A percentile compares a stretch with the other conserved stretches of the same genome.
These are phyloP conservation scores for Pangasius larnaudii DNA, from an alignment of 2,797 vertebrate genomes.

Conservation along the genomic window DNA sequence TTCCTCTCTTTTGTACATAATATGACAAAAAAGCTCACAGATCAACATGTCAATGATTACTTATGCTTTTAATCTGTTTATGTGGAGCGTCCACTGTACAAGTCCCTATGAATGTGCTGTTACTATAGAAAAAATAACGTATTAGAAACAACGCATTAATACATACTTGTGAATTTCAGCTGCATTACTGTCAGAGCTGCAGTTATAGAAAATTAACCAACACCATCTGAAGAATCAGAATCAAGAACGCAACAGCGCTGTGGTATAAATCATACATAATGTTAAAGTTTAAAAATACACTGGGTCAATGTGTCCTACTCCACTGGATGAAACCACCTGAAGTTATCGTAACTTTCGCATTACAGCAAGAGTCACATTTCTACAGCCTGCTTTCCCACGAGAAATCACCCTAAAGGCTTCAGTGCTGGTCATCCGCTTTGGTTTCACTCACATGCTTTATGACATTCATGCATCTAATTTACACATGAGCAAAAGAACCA, in stretches of 20 bases:
- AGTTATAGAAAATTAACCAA: not conserved
- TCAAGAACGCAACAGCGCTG: too few relatives aligned
- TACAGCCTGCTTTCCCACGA: not conserved
- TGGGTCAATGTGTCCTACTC: not conserved
- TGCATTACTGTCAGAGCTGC: not conserved
- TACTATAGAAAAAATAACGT: not conserved
- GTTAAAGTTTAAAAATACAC: not conserved
- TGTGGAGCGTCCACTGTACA: not conserved
- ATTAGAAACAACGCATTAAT: not conserved
- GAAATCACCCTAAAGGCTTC: not conserved
- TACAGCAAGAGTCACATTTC: not conserved
- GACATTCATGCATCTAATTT: conserved; percentile 1
- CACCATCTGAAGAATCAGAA: not conserved
- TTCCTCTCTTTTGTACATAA: not conserved
- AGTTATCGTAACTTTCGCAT: not conserved
- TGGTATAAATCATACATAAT: not conserved
- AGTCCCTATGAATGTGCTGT: not conserved
- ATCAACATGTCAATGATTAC: not conserved
- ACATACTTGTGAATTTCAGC: not conserved
- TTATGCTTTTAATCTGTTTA: not conserved
- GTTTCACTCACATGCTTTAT: not conserved
- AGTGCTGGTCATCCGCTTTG: not conserved
- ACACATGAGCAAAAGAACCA: not conserved
- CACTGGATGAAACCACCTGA: not conserved
- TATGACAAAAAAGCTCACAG: not conserved